Conservation (phyloP, 1,140 invertebrate genomes). For the Cherax destructor region DNA sequence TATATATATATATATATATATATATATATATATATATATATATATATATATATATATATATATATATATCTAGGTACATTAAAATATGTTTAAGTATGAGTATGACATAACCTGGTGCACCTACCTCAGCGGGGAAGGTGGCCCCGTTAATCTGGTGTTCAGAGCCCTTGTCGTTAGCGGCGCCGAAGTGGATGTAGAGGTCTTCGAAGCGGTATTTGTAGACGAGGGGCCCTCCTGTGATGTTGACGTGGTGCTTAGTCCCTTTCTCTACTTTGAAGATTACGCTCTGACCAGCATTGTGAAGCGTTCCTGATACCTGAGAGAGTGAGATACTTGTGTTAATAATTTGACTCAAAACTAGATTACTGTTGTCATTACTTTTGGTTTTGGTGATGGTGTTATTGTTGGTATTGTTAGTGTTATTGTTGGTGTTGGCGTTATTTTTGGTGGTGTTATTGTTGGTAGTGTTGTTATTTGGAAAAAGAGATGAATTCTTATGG, state of each 20-base stretch:
- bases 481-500: too few species aligned
- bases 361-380: background rate
- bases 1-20: conserved; percentile 43
- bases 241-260: conserved; percentile 79
- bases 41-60: background rate
- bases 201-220: conserved; percentile 97
- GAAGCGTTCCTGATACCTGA: conserved; percentile 89
- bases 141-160: conserved; percentile 95
- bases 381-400: too few species aligned
- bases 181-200: conserved; percentile 95
- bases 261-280: conserved; percentile 93
- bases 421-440: too few species aligned
- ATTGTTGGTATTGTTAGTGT: too few species aligned
- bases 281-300: conserved; percentile 95
- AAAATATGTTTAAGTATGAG: background rate
- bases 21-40: conserved; percentile 21
- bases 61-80: background rate
- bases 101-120: conserved; percentile 63
- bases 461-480: too few species aligned
- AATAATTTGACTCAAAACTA: background rate
- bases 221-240: conserved; percentile 93
- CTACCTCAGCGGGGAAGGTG: conserved; percentile 95
- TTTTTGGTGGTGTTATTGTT: too few species aligned
- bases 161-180: conserved; percentile 88
- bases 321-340: conserved; percentile 69